These are phyloP conservation scores for Epistrophe eligans DNA, from an alignment of 2,888 invertebrate genomes.

Conservation along the genomic window DNA sequence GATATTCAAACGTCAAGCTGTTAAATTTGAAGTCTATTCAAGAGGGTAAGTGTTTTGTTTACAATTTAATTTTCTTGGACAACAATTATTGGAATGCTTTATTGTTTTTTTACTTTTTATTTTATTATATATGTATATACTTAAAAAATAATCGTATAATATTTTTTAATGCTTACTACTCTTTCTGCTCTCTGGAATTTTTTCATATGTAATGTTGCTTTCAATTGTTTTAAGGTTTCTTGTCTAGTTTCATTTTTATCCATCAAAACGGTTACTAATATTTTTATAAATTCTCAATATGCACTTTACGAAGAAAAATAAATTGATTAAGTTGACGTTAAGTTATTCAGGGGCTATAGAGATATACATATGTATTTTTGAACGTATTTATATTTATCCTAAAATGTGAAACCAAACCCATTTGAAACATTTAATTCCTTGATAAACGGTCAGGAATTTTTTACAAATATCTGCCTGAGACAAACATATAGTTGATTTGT, in stretches of 20 bases:
- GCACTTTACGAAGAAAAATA: not conserved
- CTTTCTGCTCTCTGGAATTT: not conserved
- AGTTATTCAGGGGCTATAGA: no score
- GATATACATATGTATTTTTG: no score
- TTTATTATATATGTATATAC: not conserved
- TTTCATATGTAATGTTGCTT: not conserved
- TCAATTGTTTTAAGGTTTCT: not conserved
- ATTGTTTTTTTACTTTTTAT: not conserved
- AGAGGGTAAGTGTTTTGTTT: conserved; percentile 90
- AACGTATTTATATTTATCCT: no score
- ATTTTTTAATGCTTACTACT: conserved; percentile 7
- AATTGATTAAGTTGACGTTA: not conserved
- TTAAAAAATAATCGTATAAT: not conserved
- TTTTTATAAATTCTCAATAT: not conserved
- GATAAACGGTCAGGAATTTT: no score
- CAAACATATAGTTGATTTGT: no score
- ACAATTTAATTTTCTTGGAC: conserved; percentile 43
- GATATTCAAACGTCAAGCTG: conserved; percentile 93
- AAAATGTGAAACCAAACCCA: no score
- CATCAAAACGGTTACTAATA: not conserved
- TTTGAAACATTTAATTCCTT: no score
- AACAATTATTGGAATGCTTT: conserved; percentile 24
- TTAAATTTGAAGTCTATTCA: conserved; percentile 96
- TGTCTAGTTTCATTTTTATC: not conserved
- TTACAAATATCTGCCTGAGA: no score